Evolutionary conservation across 2,888 invertebrate species (phyloP).

Genomic region (Eucera pruinosa): DNA sequence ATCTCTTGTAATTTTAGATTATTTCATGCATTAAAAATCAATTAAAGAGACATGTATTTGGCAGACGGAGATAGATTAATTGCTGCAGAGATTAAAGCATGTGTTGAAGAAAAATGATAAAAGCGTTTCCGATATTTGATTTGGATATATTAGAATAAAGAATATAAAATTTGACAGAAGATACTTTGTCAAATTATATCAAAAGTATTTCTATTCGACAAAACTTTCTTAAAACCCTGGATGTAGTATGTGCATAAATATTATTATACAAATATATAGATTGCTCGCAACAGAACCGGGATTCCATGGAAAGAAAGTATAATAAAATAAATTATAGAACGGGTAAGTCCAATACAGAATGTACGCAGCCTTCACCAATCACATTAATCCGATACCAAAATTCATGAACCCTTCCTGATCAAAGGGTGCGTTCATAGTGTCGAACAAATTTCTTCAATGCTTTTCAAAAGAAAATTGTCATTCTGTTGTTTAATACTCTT

Average conservation of each 20-base stretch:
- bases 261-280: neutral
- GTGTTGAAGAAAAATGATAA: no score
- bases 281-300: conserved; percentile 69
- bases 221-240: neutral
- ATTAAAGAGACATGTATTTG: no score
- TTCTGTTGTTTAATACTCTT: conserved; percentile 26
- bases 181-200: no score
- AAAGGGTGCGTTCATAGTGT: conserved; percentile 57
- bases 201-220: no score
- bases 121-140: no score
- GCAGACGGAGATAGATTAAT: no score
- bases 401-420: conserved; percentile 47
- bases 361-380: conserved; percentile 77
- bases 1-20: no score
- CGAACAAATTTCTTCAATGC: conserved; percentile 49
- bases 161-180: no score
- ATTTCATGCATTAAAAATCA: no score
- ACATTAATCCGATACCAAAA: conserved; percentile 76
- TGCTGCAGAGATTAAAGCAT: no score
- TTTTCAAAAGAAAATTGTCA: conserved; percentile 42
- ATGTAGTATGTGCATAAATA: neutral
- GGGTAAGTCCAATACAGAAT: conserved; percentile 72
- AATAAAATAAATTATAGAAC: conserved; percentile 78
- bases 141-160: no score
- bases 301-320: conserved; percentile 77